Percentiles rank a stretch among this genome's conserved stretches.
Evolutionary conservation across 2,113 vertebrate species (phyloP).

Genomic region (Benitochromis conjunctus): DNA sequence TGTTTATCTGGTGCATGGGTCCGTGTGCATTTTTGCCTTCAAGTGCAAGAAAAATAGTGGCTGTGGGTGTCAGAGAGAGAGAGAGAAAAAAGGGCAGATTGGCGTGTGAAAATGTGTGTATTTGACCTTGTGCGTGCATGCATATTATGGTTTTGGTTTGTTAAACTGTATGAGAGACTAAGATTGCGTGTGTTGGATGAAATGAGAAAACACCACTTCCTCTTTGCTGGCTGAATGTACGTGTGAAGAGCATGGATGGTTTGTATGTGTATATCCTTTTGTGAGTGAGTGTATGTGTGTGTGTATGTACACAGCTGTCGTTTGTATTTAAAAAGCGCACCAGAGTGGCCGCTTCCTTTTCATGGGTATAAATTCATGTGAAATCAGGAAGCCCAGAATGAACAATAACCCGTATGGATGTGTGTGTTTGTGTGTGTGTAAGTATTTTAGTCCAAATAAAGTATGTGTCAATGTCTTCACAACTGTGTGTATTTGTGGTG

Average conservation of each 20-base stretch:
- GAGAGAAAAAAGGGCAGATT: background rate
- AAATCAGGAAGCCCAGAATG: constrained; percentile 46
- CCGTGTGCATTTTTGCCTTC: constrained; percentile 5
- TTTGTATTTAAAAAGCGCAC: constrained; percentile 43
- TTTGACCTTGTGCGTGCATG: constrained; percentile 29
- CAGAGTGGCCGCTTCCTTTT: constrained; percentile 57
- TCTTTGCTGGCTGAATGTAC: constrained; percentile 42
- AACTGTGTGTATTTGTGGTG: background rate
- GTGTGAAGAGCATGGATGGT: constrained; percentile 45
- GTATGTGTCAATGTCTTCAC: background rate
- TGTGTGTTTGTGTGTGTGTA: background rate
- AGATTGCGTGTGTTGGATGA: constrained; percentile 55
- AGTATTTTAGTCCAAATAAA: background rate
- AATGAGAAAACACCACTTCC: constrained; percentile 67
- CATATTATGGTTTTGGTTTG: constrained; percentile 43
- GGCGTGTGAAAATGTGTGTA: constrained; percentile 43
- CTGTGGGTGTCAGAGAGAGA: constrained; percentile 16
- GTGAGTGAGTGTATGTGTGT: background rate
- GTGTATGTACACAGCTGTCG: constrained; percentile 46
- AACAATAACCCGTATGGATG: constrained; percentile 25
- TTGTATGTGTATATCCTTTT: constrained; percentile 28
- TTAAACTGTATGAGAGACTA: constrained; percentile 25
- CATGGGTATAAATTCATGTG: constrained; percentile 19
- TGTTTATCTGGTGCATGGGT: background rate
- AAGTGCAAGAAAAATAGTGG: constrained; percentile 27